phyloP scores from a whole-genome alignment of 2,888 invertebrate genomes.

The Microdon myrmicae region DNA sequence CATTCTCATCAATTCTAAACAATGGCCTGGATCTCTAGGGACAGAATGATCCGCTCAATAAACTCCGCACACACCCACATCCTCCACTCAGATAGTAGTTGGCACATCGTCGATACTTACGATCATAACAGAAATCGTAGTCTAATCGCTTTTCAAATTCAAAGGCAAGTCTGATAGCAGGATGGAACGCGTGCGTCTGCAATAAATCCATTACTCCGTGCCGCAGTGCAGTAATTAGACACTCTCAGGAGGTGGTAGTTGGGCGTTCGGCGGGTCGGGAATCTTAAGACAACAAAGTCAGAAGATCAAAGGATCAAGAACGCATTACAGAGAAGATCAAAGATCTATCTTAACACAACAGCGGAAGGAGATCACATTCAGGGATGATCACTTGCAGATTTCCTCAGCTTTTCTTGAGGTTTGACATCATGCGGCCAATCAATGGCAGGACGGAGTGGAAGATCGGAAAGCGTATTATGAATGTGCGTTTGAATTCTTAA shows the following conservation, averaged over 20 bases:
- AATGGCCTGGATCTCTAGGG: no score
- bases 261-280: no score
- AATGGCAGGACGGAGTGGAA: background rate
- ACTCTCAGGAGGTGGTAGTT: no score
- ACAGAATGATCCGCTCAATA: conserved; percentile 12
- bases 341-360: no score
- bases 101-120: conserved; percentile 59
- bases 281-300: no score
- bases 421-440: background rate
- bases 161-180: conserved; percentile 10
- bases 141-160: conserved; percentile 36
- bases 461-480: background rate
- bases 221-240: no score
- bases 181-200: no score
- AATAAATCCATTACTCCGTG: no score
- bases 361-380: background rate
- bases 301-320: no score
- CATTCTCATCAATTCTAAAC: conserved; percentile 46
- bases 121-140: conserved; percentile 44
- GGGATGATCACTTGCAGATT: background rate
- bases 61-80: conserved; percentile 15
- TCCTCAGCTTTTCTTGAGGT: background rate
- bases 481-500: background rate
- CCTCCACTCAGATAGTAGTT: conserved; percentile 58
- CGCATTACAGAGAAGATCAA: no score